phyloP scores from a whole-genome alignment of 2,113 vertebrate genomes.

The Thamnophis sirtalis region DNA sequence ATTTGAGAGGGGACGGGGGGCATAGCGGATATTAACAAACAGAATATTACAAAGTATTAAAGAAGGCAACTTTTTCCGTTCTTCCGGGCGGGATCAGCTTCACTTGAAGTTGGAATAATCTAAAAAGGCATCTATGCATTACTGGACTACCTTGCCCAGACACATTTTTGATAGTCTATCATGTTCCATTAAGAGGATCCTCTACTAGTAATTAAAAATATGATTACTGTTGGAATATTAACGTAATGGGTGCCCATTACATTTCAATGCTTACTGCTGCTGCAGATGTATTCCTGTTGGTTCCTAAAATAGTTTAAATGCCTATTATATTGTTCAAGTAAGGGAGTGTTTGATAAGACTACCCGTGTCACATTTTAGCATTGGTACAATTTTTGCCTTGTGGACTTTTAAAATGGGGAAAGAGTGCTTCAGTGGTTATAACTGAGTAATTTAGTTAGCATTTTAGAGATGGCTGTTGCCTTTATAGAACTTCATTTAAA shows the following conservation, averaged over 20 bases:
- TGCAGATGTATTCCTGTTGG: background rate
- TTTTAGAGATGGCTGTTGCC: background rate
- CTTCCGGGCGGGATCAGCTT: conserved; percentile 30
- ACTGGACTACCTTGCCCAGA: conserved; percentile 92
- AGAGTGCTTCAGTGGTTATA: background rate
- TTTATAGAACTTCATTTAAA: background rate
- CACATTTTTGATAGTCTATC: background rate
- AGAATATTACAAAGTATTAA: conserved; percentile 99
- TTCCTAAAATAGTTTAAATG: background rate
- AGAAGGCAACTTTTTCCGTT: conserved; percentile 84
- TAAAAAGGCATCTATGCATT: conserved; percentile 98
- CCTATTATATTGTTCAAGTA: background rate
- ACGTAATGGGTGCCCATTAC: background rate
- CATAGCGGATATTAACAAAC: conserved; percentile 87
- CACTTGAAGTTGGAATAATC: conserved; percentile 99
- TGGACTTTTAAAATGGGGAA: background rate
- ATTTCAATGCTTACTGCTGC: background rate
- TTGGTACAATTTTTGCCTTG: background rate
- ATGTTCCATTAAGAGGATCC: background rate
- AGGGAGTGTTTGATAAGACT: background rate
- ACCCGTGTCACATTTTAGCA: background rate
- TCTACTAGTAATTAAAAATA: background rate
- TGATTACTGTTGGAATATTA: background rate
- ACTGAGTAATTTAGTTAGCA: background rate
- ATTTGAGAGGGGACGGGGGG: conserved; percentile 45